These are phyloP conservation scores for Xiphophorus birchmanni DNA, from an alignment of 2,797 vertebrate species.

Conservation along the genomic window DNA sequence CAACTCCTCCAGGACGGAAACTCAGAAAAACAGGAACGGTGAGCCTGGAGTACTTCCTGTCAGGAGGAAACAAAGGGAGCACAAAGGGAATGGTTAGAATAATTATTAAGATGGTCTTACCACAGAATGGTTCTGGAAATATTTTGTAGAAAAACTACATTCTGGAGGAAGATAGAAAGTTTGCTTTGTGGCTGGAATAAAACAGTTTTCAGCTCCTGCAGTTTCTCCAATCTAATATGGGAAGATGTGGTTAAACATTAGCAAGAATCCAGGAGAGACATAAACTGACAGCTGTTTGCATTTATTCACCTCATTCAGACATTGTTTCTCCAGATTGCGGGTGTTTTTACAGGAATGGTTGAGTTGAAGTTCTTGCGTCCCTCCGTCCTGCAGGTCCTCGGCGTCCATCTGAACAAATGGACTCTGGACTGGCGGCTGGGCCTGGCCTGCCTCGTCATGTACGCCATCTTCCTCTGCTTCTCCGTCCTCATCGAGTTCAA, in stretches of 20 bases:
- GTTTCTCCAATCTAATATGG: no score
- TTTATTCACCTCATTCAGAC: not conserved
- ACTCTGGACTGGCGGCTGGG: constrained; percentile 93
- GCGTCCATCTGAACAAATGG: constrained; percentile 95
- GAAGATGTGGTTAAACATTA: no score
- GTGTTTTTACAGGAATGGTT: not conserved
- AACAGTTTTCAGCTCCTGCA: no score
- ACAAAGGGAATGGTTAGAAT: not conserved
- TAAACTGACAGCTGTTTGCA: not conserved
- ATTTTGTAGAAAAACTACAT: not conserved
- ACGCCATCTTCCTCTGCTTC: constrained; percentile 92
- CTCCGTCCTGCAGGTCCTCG: constrained; percentile 84
- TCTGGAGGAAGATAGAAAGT: not conserved
- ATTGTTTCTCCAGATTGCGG: not conserved
- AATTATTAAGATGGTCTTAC: not conserved
- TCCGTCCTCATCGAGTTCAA: constrained; percentile 97
- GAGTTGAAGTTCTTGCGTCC: not conserved
- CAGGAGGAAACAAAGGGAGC: not conserved
- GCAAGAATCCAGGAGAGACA: no score
- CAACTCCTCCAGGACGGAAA: not conserved
- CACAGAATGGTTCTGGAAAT: not conserved
- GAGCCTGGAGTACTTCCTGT: not conserved
- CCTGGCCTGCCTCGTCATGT: constrained; percentile 86
- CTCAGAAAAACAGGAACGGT: not conserved
- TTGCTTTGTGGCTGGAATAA: not conserved